phyloP scores from a whole-genome alignment of 2,888 invertebrate genomes.

The Cheilosia urbana region DNA sequence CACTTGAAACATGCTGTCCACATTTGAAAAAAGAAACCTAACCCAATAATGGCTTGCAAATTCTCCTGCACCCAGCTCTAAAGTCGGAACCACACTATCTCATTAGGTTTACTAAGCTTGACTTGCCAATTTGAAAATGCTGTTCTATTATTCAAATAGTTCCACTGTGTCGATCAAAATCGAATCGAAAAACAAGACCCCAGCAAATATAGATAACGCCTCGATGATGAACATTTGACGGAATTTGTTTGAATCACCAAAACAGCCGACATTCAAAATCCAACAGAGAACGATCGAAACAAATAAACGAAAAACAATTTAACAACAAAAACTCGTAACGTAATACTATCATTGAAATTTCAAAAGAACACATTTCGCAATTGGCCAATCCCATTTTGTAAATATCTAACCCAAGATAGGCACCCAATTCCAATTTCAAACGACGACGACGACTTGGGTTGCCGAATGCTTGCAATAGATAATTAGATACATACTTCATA shows the following conservation, averaged over 20 bases:
- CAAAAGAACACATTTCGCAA: slow-evolving; percentile 73
- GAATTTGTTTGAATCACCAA: slow-evolving; percentile 56
- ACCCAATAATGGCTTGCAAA: slow-evolving; percentile 49
- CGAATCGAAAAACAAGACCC: slow-evolving; percentile 29
- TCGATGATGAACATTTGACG: slow-evolving; percentile 23
- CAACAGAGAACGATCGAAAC: slow-evolving; percentile 3
- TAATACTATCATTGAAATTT: slow-evolving; percentile 75
- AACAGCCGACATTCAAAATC: slow-evolving; percentile 56
- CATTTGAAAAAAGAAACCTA: slow-evolving; percentile 44
- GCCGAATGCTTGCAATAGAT: slow-evolving; percentile 64
- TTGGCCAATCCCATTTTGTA: slow-evolving; percentile 76
- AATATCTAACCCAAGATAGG: slow-evolving; percentile 68
- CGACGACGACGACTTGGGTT: slow-evolving; percentile 42
- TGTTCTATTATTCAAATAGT: slow-evolving; percentile 44
- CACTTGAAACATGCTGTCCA: slow-evolving; percentile 50
- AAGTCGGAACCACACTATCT: slow-evolving; percentile 8
- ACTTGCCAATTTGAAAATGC: slow-evolving; percentile 1
- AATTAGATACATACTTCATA: slow-evolving; percentile 53
- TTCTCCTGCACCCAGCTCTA: slow-evolving; percentile 15
- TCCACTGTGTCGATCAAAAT: slow-evolving; percentile 54
- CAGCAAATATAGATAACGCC: slow-evolving; percentile 16
- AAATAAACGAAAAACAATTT: slow-evolving; percentile 6
- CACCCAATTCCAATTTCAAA: slow-evolving; percentile 69
- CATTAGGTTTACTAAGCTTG: slow-evolving; percentile 46
- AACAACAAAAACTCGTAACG: slow-evolving; percentile 62